Percentiles rank a stretch among this genome's conserved stretches.
phyloP scores from a whole-genome alignment of 1,140 invertebrate species.

The Drosophila ficusphila region DNA sequence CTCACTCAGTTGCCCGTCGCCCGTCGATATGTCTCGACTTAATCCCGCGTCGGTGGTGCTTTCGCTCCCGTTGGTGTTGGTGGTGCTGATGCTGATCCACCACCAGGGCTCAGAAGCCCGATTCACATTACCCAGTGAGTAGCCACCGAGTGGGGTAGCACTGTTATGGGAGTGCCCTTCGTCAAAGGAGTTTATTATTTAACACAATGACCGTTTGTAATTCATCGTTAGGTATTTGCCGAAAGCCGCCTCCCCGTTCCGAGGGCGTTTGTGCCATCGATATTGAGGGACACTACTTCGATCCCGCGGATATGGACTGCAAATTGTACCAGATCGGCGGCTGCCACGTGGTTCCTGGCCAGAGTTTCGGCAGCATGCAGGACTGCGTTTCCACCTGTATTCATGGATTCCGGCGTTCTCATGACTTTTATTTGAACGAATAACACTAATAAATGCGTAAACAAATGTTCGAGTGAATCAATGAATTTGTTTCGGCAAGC shows the following conservation, averaged over 20 bases:
- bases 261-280: conserved; percentile 75
- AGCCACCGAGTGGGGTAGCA: not conserved
- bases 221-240: conserved; percentile 57
- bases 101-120: conserved; percentile 26
- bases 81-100: conserved; percentile 38
- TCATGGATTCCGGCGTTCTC: conserved; percentile 45
- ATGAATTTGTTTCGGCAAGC: conserved; percentile 3
- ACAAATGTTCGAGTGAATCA: conserved; percentile 40
- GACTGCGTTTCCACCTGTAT: conserved; percentile 71
- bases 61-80: conserved; percentile 35
- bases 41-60: conserved; percentile 42
- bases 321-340: conserved; percentile 63
- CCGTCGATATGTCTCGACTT: conserved; percentile 49
- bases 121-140: conserved; percentile 64
- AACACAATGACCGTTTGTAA: not conserved
- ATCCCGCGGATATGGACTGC: conserved; percentile 57
- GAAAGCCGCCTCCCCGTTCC: conserved; percentile 64
- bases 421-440: conserved; percentile 59
- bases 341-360: conserved; percentile 63
- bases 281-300: conserved; percentile 76
- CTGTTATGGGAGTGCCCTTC: too few relatives aligned
- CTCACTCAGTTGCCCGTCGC: conserved; percentile 57
- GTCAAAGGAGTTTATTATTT: too few relatives aligned
- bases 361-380: conserved; percentile 72
- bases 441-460: conserved; percentile 16